Conservation (phyloP, 2,797 vertebrate genomes). For the Intellagama lesueurii region DNA sequence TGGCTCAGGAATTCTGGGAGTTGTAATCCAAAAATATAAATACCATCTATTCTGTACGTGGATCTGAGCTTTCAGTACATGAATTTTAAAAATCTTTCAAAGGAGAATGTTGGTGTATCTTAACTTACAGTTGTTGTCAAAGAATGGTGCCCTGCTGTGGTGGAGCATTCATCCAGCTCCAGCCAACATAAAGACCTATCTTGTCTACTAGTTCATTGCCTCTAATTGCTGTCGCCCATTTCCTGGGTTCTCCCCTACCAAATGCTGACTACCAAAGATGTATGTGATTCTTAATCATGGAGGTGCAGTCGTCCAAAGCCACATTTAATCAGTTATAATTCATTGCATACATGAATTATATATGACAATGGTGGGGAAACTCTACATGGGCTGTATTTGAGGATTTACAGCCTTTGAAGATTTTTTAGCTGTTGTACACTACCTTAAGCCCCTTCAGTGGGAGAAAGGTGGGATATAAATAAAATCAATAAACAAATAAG, state of each 20-base stretch:
- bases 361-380: no score
- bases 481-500: no score
- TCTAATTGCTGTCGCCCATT: conserved; percentile 43
- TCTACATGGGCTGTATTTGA: no score
- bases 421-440: no score
- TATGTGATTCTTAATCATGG: conserved; percentile 43
- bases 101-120: conserved; percentile 63
- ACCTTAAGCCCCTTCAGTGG: no score
- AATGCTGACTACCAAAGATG: conserved; percentile 58
- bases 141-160: conserved; percentile 58
- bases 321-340: conserved; percentile 62
- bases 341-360: conserved; percentile 47
- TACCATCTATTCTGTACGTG: not conserved
- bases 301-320: conserved; percentile 52
- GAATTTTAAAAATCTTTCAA: conserved; percentile 62
- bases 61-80: conserved; percentile 59
- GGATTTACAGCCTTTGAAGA: no score
- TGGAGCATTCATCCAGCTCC: conserved; percentile 49
- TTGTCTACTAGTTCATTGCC: conserved; percentile 47
- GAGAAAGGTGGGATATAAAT: no score
- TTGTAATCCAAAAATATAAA: no score
- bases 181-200: conserved; percentile 56
- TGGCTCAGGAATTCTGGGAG: no score
- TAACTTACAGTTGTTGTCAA: conserved; percentile 66
- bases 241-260: conserved; percentile 50